Conservation (phyloP, 2,797 vertebrate species). For the Chaunax sp. region DNA sequence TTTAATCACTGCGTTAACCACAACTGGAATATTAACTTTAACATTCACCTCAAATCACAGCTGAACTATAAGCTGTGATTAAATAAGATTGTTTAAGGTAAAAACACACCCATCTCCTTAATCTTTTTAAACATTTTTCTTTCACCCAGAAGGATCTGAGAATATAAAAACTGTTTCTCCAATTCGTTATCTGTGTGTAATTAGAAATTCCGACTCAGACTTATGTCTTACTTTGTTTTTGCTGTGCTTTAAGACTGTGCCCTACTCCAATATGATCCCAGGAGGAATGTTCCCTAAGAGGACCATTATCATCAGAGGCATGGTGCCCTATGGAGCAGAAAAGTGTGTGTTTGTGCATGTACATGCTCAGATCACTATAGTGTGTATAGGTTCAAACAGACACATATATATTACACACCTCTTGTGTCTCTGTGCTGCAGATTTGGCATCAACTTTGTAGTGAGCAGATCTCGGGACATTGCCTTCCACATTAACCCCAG, state of each 20-base stretch:
- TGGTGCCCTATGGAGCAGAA: constrained; percentile 70
- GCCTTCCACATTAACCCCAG: constrained; percentile 86
- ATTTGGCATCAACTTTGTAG: constrained; percentile 82
- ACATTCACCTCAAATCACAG: too few species aligned
- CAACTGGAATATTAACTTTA: too few species aligned
- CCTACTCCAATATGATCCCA: constrained; percentile 75
- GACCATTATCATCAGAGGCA: constrained; percentile 85
- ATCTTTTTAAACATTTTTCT: too few species aligned
- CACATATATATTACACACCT: background rate
- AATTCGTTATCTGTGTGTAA: too few species aligned
- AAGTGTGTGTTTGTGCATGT: constrained; percentile 46
- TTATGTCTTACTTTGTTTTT: background rate
- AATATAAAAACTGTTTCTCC: too few species aligned
- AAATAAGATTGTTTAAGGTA: too few species aligned
- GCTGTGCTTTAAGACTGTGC: constrained; percentile 76
- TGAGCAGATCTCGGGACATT: constrained; percentile 68
- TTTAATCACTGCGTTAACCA: too few species aligned
- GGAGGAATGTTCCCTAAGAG: constrained; percentile 85
- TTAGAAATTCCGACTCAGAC: too few species aligned
- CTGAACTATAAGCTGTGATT: too few species aligned
- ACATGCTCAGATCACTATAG: background rate
- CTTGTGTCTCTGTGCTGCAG: constrained; percentile 64
- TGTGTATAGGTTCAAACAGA: background rate
- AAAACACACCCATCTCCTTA: too few species aligned
- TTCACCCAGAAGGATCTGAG: too few species aligned